Evolutionary conservation across 1,140 invertebrate species (phyloP), one percentile per base, ranked within the genome.

Genomic region (Euwallacea similis): DNA sequence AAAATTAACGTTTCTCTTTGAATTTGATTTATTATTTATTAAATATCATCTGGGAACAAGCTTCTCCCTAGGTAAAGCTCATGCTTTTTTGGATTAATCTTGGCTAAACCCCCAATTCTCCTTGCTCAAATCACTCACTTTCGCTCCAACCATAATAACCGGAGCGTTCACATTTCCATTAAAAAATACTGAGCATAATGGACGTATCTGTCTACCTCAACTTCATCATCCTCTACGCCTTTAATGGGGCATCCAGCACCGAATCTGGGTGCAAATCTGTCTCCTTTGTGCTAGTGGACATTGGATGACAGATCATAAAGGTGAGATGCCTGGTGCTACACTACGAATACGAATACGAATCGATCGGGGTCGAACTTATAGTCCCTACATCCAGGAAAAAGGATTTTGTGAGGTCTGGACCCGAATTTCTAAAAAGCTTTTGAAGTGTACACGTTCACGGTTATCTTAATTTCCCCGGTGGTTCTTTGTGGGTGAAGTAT

Each of bases 261-360:
- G 93, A 91, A 0, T 86, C 88, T 0, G 86, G 84, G 79, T 95
- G 93, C 50, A 83, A 83, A 54, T 82, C 85, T 0, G 91, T 89
- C 4, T 94, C 94, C 94, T 95, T 96, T 81, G 93, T 94, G 74
- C 90, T 92, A 0, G 93, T 96, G 0, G 93, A 89, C 0, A 89
- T 87, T 0, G 92, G 92, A 85, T 95, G 93, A 76, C 94, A 95
- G 50, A 94, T 93, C 0, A 93, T 93, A 73, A 92, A 91, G 0
- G 92, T 93, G 71, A 93, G 93, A 75, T 94, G 91, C 61, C 91
- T 84, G 4, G 91, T 83, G 60, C 89, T 87, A 75, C 94, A 95
- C 75, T 91, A 91, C 92, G 93, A 94, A 79, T 96, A 96, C 46
- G n/a, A n/a, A n/a, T n/a, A n/a, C n/a, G n/a, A n/a, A n/a, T n/a